Conservation (phyloP, 2,888 invertebrate species). For the Eumacrocentrus americanus region DNA sequence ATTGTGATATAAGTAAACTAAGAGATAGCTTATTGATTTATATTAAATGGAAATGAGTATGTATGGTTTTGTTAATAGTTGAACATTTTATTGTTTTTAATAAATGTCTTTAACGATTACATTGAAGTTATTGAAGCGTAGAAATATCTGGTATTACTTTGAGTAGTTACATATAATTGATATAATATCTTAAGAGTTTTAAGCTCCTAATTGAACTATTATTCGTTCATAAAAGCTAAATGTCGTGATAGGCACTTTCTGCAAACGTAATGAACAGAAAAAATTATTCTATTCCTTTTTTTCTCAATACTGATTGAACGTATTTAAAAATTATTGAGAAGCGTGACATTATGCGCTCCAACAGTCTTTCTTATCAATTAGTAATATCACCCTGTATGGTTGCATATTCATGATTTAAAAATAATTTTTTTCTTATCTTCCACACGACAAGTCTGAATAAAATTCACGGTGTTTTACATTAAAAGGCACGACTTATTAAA, state of each 20-base stretch:
- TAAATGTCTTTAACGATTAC: slow-evolving; percentile 14
- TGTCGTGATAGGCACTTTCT: slow-evolving; percentile 12
- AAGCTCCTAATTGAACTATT: neutral
- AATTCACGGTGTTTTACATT: slow-evolving; percentile 49
- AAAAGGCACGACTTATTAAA: slow-evolving; percentile 58
- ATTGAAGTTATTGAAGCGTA: slow-evolving; percentile 14
- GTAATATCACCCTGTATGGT: slow-evolving; percentile 42
- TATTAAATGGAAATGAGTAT: neutral
- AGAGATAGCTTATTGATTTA: slow-evolving; percentile 8
- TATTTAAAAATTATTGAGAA: neutral
- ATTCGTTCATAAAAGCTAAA: slow-evolving; percentile 21
- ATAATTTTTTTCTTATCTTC: slow-evolving; percentile 50
- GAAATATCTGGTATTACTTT: neutral
- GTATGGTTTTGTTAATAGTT: neutral
- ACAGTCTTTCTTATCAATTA: slow-evolving; percentile 35
- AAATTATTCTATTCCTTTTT: neutral
- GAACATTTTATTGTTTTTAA: slow-evolving; percentile 18
- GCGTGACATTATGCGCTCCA: neutral
- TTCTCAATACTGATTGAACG: neutral
- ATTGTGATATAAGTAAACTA: slow-evolving; percentile 6
- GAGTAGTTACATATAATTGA: neutral
- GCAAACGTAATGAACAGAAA: neutral
- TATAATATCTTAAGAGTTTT: neutral
- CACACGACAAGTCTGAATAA: slow-evolving; percentile 43
- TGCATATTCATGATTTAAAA: slow-evolving; percentile 47